Conservation (phyloP, 2,888 invertebrate species). For the Megalurothrips usitatus region DNA sequence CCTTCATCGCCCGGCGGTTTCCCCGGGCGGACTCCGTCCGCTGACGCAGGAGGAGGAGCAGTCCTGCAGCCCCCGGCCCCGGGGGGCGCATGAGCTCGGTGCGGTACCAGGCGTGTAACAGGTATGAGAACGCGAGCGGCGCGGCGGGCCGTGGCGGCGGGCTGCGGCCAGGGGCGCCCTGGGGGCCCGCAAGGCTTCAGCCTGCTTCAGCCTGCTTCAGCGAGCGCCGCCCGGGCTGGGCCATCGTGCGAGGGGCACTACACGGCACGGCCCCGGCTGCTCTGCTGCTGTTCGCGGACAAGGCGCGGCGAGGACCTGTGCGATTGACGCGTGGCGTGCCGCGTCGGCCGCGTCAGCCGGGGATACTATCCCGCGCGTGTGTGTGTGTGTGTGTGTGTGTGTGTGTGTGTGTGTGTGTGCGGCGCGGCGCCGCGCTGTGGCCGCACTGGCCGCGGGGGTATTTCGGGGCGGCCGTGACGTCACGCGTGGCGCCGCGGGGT, state of each 20-base stretch:
- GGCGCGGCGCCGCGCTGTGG: no score
- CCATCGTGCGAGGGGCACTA: no score
- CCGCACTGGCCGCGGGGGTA: not conserved
- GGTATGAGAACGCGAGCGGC: not conserved
- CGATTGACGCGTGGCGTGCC: not conserved
- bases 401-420: no score
- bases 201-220: not conserved
- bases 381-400: no score
- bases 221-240: no score
- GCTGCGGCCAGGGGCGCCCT: not conserved
- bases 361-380: no score
- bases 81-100: no score
- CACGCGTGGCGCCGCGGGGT: not conserved
- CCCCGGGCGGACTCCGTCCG: no score
- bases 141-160: not conserved
- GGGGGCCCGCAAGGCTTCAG: not conserved
- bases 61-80: no score
- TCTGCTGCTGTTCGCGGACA: not conserved
- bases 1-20: no score
- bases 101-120: not conserved
- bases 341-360: not conserved
- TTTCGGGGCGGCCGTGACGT: conserved; percentile 1
- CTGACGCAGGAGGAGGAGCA: no score
- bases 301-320: not conserved
- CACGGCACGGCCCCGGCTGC: no score